Evolutionary conservation across 2,888 invertebrate genomes (phyloP), one percentile per base, ranked within the genome.

Genomic region (Tetheella fluctuosa): DNA sequence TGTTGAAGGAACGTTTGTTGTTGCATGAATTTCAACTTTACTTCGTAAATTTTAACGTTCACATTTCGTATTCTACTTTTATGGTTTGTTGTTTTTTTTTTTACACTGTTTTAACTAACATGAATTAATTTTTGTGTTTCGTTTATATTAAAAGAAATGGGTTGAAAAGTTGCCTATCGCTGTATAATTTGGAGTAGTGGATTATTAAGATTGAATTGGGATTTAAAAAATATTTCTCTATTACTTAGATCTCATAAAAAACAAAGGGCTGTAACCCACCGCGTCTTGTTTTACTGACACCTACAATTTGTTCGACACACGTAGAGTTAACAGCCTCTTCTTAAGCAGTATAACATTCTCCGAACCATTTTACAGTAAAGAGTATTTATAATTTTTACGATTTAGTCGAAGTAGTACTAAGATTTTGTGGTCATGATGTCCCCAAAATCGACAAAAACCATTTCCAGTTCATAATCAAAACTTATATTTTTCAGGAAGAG

Each of bases 401-500:
- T n/a, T n/a, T n/a, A n/a, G n/a, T n/a, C n/a, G n/a, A n/a, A n/a
- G n/a, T n/a, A n/a, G n/a, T n/a, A n/a, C n/a, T n/a, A n/a, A n/a
- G n/a, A n/a, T n/a, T n/a, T n/a, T n/a, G n/a, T n/a, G n/a, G n/a
- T n/a, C n/a, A n/a, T n/a, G n/a, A n/a, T n/a, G n/a, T 25, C 2
- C 6, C n/a, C 39, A 4, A 15, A 39, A 15, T 39, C 5, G 5
- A 15, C 1, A 48, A 48, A 48, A 10, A 6, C 42, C 48, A 48
- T n/a, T 48, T 17, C 25, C 48, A 10, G 10, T 20, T 1, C 12
- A 28, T 59, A 23, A 28, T 37, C 25, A 42, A n/a, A n/a, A 30
- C 12, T 28, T 17, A 13, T 0, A 25, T 7, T 55, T 25, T 34
- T 54, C 68, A 92, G 91, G 91, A 89, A 73, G 91, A 91, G 67